Evolutionary conservation across 2,797 vertebrate genomes (phyloP), one percentile per base, ranked within the genome.

Genomic region (Acipenser oxyrinchus): DNA sequence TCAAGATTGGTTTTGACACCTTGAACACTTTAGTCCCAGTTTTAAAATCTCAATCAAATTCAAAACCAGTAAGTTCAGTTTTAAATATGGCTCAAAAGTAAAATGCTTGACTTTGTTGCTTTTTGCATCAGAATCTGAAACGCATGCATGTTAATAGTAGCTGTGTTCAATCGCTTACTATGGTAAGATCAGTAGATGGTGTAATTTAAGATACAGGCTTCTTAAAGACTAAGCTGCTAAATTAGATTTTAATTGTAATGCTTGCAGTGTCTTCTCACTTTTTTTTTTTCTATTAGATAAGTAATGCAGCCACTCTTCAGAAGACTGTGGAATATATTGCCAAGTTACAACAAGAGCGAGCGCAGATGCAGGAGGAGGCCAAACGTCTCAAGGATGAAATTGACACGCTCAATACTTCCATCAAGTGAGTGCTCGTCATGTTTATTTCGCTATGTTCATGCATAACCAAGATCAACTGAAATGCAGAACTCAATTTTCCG

Each of bases 311-410:
- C 73, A 98, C 91, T 0, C 85, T 99, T 63, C 95, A 97, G 86
- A 99, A 97, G 83, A 93, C 97, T 0, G 93, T 97, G 72, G 96
- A 98, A 49, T 91, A 98, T 80, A 97, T 99, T n/a, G 82, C 89
- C 65, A 99, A 98, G 75, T 89, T 99, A n/a, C 96, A 99, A 77
- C 94, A 95, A 83, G 96, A 99, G 68, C 87, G 97, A 68, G 77
- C 88, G 51, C 93, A 95, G 80, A 85, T 95, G 77, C 93, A 94
- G 75, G 95, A 97, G 51, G 96, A 99, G 71, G 85, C 90, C 37
- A 88, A 77, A 72, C 88, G 92, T 63, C 87, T 99, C 9, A 89
- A 93, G 68, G 96, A 98, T 67, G 93, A 99, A 67, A 94, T 98
- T 1, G 94, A 96, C 74, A 93, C 93, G 72, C 93, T 99, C 70